phyloP scores from a whole-genome alignment of 2,888 invertebrate genomes.

The Phyllotreta cruciferae region DNA sequence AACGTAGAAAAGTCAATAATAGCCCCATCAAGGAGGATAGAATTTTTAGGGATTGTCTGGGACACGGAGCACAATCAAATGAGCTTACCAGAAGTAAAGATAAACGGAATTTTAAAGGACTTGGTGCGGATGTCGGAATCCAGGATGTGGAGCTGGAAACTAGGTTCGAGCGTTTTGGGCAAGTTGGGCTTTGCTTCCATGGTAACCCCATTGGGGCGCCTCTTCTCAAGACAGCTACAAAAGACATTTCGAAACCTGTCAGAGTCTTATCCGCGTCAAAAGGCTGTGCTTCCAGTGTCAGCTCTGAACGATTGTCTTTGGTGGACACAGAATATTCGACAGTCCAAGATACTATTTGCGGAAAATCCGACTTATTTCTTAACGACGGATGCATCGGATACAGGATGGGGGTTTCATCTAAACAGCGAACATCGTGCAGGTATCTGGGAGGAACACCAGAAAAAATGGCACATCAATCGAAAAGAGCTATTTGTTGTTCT shows the following conservation, averaged over 20 bases:
- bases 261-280: neutral
- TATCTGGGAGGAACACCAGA: too few species aligned
- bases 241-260: conserved; percentile 12
- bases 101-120: too few species aligned
- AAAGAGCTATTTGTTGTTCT: too few species aligned
- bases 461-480: too few species aligned
- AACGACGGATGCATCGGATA: too few species aligned
- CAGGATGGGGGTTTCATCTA: too few species aligned
- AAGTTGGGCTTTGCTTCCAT: conserved; percentile 22
- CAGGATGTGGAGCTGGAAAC: neutral
- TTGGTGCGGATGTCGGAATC: conserved; percentile 18
- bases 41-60: conserved; percentile 37
- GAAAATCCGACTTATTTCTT: too few species aligned
- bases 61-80: conserved; percentile 21
- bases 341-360: too few species aligned
- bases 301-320: conserved; percentile 15
- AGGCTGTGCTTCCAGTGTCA: neutral
- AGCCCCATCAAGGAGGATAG: conserved; percentile 18
- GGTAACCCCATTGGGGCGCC: conserved; percentile 24
- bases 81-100: too few species aligned
- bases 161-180: conserved; percentile 18
- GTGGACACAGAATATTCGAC: conserved; percentile 5
- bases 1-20: conserved; percentile 34
- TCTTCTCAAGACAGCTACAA: conserved; percentile 15
- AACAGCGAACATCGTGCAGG: too few species aligned